Evolutionary conservation across 2,113 vertebrate species (phyloP).

Genomic region (Neomonachus schauinslandi): DNA sequence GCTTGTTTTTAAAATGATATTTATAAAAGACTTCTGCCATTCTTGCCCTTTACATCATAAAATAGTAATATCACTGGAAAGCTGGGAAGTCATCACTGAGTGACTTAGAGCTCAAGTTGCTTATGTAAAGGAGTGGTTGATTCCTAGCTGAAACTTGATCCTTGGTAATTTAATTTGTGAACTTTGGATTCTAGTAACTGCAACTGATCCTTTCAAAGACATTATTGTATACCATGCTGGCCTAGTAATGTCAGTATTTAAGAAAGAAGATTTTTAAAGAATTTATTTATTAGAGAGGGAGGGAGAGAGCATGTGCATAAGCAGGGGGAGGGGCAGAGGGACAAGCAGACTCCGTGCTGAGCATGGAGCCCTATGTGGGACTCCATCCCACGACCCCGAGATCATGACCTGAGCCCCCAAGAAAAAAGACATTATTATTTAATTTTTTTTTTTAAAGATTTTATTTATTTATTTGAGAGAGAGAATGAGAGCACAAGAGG

Average conservation of each 20-base stretch:
- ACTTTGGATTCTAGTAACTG: constrained; percentile 7
- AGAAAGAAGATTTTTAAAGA: constrained; percentile 8
- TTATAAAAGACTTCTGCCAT: background rate
- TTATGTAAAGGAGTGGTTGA: constrained; percentile 36
- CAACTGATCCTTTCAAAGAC: constrained; percentile 8
- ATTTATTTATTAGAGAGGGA: no score
- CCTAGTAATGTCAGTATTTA: background rate
- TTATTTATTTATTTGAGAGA: no score
- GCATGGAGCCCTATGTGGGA: no score
- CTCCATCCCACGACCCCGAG: no score
- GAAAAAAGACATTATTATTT: no score
- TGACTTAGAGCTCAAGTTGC: background rate
- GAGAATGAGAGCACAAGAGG: no score
- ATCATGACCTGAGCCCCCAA: background rate
- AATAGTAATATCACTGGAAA: background rate
- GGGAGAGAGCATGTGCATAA: no score
- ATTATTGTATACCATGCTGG: background rate
- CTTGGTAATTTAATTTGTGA: constrained; percentile 42
- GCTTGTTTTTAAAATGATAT: constrained; percentile 11
- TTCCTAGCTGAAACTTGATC: constrained; percentile 34
- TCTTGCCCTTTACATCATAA: background rate
- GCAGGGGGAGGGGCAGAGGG: no score
- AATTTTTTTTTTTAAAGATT: background rate
- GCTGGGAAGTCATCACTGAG: constrained; percentile 2
- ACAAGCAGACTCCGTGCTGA: no score